Base-by-base conservation (phyloP, 2,113 vertebrate species). In the Callithrix jacchus region DNA sequence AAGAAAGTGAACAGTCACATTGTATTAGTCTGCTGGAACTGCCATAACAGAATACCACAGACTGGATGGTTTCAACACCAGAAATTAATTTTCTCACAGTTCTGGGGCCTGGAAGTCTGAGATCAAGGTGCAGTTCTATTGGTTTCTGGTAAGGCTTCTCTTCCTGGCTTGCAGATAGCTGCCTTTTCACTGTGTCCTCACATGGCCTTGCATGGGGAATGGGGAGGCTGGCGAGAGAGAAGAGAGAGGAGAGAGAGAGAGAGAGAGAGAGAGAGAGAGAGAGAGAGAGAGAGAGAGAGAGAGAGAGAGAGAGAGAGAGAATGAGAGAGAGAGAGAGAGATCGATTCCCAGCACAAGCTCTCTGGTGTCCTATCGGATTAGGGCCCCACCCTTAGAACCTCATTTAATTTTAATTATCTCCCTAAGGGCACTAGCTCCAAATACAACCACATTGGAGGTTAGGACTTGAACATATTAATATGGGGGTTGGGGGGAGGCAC, bases 401-500 rank as follows among this genome's bases (percentile, higher is more conserved):
- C 56, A 52, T 70, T 83, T 89, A n/a, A 25, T 7, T 18, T 66
- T 42, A 96, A 45, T 66, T 71, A 30, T 3, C 45, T 87, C 25
- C 42, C 58, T 37, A 74, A 93, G 61, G 70, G 49, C 12, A 6
- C 25, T 13, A 2, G 61, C 66, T 82, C 37, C 73, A 93, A 73
- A 85, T 40, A 35, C 30, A 70, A 11, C 76, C 82, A 20, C 54
- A 14, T 21, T 52, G 35, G 8, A 14, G 52, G 40, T 35, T 58
- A 89, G 64, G 52, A 32, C 21, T 68, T 95, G 45, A n/a, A 35
- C n/a, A 35, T 74, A 71, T 45, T 27, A 66, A 16, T 76, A 52
- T 68, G 64, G 1, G 3, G n/a, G 6, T 45, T 18, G 16, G 4
- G 9, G 0, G 2, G 2, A 30, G 5, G 12, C 4, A 4, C 7